A percentile compares a stretch with the other conserved stretches of the same genome.
Conservation (phyloP, 2,797 vertebrate species). For the Helostoma temminkii region DNA sequence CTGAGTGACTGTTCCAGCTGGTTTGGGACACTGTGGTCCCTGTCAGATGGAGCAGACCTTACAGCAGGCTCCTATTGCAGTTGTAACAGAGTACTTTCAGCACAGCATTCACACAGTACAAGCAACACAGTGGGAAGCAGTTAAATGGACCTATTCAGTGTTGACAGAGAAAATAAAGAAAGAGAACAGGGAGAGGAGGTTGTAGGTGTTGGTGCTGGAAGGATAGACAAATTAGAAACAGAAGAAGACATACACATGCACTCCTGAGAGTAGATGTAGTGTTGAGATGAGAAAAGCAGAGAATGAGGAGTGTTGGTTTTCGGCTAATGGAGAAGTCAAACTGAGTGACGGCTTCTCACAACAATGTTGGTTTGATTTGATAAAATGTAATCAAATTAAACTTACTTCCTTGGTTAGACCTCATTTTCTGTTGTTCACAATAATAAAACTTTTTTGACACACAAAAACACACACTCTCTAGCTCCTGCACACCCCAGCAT, state of each 20-base stretch:
- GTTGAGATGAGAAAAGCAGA: slow-evolving; percentile 25
- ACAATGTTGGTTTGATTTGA: no score
- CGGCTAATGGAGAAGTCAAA: slow-evolving; percentile 26
- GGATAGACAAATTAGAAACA: neutral
- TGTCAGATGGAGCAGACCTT: slow-evolving; percentile 60
- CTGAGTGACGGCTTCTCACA: no score
- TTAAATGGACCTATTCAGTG: slow-evolving; percentile 51
- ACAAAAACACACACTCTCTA: neutral
- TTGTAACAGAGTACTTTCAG: slow-evolving; percentile 55
- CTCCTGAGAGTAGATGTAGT: slow-evolving; percentile 34
- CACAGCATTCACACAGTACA: slow-evolving; percentile 31
- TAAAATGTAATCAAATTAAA: no score
- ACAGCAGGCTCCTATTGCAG: slow-evolving; percentile 35
- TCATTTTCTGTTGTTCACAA: no score
- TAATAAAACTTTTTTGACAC: neutral
- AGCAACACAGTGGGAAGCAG: slow-evolving; percentile 43
- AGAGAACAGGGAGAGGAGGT: neutral
- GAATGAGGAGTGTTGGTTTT: slow-evolving; percentile 38
- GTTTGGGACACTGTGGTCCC: slow-evolving; percentile 50
- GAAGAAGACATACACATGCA: slow-evolving; percentile 1
- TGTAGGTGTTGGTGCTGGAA: neutral
- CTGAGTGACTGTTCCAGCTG: slow-evolving; percentile 58
- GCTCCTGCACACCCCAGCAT: neutral
- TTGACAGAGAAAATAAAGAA: slow-evolving; percentile 3
- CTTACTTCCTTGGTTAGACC: neutral